Evolutionary conservation across 2,888 invertebrate species (phyloP).

Genomic region (Hypolimnas misippus): DNA sequence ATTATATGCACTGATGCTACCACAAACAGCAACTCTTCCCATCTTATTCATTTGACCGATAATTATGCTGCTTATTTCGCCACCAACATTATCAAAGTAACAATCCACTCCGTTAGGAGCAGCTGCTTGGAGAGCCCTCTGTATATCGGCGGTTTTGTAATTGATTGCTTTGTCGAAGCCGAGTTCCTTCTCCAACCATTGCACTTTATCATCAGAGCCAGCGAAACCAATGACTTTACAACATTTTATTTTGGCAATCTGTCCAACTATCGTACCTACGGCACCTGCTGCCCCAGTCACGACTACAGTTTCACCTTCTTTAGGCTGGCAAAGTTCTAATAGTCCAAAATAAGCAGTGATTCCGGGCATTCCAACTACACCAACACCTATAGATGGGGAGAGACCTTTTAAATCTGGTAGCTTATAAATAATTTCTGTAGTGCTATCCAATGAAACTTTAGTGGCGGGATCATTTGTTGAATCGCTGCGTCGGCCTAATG

Average conservation of each 20-base stretch:
- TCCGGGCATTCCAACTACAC: conserved; percentile 87
- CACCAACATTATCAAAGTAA: conserved; percentile 91
- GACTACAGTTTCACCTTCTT: conserved; percentile 87
- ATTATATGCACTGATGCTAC: conserved; percentile 84
- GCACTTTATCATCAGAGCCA: conserved; percentile 88
- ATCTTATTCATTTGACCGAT: conserved; percentile 84
- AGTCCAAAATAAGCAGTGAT: conserved; percentile 89
- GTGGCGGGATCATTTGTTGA: too few relatives aligned
- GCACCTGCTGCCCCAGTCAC: conserved; percentile 90
- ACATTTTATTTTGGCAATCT: conserved; percentile 89
- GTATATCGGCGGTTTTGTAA: conserved; percentile 86
- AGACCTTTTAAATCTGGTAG: conserved; percentile 81
- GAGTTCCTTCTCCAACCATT: conserved; percentile 86
- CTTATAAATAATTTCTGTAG: conserved; percentile 46
- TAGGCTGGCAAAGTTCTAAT: conserved; percentile 86
- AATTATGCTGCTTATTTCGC: conserved; percentile 84
- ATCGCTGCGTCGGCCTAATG: too few relatives aligned
- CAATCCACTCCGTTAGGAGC: conserved; percentile 89
- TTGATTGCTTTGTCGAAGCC: conserved; percentile 89
- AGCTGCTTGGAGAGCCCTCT: conserved; percentile 81
- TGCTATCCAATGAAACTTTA: background rate
- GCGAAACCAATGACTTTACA: conserved; percentile 87
- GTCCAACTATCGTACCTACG: conserved; percentile 89
- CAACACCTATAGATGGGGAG: conserved; percentile 79
- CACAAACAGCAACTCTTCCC: conserved; percentile 86